A percentile compares a stretch with the other conserved stretches of the same genome.
Conservation (phyloP, 2,888 invertebrate genomes). For the Pristionchus mayeri region DNA sequence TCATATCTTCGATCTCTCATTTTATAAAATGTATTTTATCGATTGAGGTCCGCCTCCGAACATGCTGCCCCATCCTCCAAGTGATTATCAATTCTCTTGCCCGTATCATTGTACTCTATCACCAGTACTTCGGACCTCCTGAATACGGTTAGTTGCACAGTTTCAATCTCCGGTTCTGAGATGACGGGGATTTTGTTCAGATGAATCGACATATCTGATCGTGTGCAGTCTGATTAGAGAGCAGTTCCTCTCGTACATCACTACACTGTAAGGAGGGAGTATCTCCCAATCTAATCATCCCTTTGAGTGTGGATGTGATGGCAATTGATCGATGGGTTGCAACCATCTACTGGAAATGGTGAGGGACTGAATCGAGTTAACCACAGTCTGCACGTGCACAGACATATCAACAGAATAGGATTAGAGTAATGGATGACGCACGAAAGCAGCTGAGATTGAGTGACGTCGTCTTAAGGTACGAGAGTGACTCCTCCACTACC, state of each 20-base stretch:
- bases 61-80: neutral
- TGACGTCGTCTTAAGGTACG: conserved; percentile 1
- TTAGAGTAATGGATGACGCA: too few relatives aligned
- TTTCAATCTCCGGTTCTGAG: too few relatives aligned
- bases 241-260: neutral
- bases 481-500: neutral
- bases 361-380: neutral
- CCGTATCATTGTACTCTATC: neutral
- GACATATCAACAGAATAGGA: too few relatives aligned
- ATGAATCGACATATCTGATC: neutral
- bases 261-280: neutral
- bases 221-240: neutral
- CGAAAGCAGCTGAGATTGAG: too few relatives aligned
- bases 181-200: neutral
- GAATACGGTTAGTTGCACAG: neutral
- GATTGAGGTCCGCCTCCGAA: neutral
- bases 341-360: neutral
- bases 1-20: neutral
- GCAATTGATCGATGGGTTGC: neutral
- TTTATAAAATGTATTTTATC: neutral
- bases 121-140: neutral
- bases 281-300: neutral
- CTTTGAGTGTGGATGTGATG: conserved; percentile 8
- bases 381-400: too few relatives aligned
- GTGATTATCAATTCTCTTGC: neutral